Conservation (phyloP, 2,888 invertebrate species). For the Rhagophthalmus giganteus region DNA sequence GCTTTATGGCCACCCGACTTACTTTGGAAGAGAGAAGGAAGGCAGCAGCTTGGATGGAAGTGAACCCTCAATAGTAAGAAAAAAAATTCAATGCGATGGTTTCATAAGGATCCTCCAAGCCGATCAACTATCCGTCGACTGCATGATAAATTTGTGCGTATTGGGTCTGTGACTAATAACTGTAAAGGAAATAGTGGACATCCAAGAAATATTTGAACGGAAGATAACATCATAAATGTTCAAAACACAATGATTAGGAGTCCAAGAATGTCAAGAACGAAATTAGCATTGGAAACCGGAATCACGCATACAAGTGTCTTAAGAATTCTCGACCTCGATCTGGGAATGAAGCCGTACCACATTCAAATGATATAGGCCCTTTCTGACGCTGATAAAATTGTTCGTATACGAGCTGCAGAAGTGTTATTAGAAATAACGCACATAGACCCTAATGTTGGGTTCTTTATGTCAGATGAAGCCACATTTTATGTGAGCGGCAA, state of each 20-base stretch:
- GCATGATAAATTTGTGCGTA: slow-evolving; percentile 1
- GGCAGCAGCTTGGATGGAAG: neutral
- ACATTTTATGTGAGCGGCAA: neutral
- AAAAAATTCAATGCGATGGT: neutral
- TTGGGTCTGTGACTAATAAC: neutral
- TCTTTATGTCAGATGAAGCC: neutral
- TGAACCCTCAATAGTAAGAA: neutral
- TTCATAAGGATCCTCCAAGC: slow-evolving; percentile 1
- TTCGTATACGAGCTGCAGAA: neutral
- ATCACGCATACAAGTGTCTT: neutral
- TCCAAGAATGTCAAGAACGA: neutral
- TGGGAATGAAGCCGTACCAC: neutral
- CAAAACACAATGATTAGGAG: neutral
- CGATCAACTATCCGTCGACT: neutral
- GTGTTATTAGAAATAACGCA: neutral
- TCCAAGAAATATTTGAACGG: neutral
- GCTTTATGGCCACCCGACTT: slow-evolving; percentile 2
- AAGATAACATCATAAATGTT: neutral
- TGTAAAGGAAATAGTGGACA: neutral
- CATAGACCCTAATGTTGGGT: neutral
- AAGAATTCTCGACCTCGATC: neutral
- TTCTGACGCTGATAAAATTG: neutral
- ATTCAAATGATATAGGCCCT: neutral
- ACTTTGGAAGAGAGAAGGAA: slow-evolving; percentile 2
- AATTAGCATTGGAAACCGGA: neutral